Evolutionary conservation across 2,888 invertebrate species (phyloP).

Genomic region (Epinotia ramella): DNA sequence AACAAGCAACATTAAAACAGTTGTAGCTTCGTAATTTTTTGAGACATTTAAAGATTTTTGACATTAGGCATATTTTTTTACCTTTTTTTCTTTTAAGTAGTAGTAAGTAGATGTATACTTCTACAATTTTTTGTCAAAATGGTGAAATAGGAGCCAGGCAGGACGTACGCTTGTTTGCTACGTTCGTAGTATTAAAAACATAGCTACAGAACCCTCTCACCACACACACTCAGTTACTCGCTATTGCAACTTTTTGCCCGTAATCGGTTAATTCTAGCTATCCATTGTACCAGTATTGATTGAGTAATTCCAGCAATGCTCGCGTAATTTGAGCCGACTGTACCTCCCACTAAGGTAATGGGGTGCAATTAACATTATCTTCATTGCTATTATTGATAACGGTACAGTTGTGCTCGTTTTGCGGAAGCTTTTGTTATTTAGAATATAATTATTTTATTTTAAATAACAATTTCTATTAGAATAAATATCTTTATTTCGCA

Average conservation of each 20-base stretch:
- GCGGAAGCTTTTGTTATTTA: background rate
- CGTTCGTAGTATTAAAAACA: background rate
- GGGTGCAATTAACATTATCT: conserved; percentile 6
- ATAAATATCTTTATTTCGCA: too few species aligned
- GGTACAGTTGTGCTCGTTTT: background rate
- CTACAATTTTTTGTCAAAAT: too few species aligned
- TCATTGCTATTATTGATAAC: background rate
- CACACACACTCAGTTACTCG: background rate
- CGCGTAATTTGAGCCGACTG: conserved; percentile 12
- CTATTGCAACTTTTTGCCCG: conserved; percentile 28
- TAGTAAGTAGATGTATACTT: too few species aligned
- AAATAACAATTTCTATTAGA: too few species aligned
- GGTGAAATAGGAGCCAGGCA: background rate
- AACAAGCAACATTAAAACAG: too few species aligned
- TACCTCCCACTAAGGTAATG: conserved; percentile 21
- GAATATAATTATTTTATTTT: too few species aligned
- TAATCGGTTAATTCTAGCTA: conserved; percentile 38
- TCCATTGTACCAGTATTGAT: conserved; percentile 30
- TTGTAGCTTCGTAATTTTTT: too few species aligned
- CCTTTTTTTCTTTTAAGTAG: too few species aligned
- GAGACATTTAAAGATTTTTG: too few species aligned
- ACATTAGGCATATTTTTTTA: too few species aligned
- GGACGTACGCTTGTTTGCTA: background rate
- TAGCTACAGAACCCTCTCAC: conserved; percentile 17
- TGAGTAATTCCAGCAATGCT: conserved; percentile 29